Evolutionary conservation across 1,140 invertebrate genomes (phyloP), one percentile per base, ranked within the genome.

Genomic region (Polypedilum pembai): DNA sequence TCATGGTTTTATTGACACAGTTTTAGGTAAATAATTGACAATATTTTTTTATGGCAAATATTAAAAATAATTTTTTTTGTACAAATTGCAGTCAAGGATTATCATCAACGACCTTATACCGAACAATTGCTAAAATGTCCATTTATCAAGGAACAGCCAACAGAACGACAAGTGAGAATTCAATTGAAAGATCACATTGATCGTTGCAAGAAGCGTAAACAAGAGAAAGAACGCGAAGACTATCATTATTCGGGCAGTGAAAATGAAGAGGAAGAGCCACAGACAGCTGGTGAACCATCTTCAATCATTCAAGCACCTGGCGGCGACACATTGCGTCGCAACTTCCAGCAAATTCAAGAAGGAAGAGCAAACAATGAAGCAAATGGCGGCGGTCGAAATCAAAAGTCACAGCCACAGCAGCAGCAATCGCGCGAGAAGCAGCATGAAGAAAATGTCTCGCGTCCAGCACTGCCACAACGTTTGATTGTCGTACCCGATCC

Each of bases 131-230:
- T 99, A 74, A 98, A 97, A 84, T 96, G 99, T 87, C 88, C 94
- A 69, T 99, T 99, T 83, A 98, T 99, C 78, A 87, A 86, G 80
- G 98, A 99, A 85, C 96, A 99, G 84, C 96, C 97, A 1, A 98
- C 95, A 75, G 98, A 99, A 83, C 86, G 96, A 78, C 96, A 99
- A 87, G 96, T 98, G 69, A 87, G 96, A 80, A 98, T 98, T 84
- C 96, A 99, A 81, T 89, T 99, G 24, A 99, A 99, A 85, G 98
- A 99, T 83, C 97, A 99, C 83, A 98, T 99, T 83, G 98, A 99
- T 85, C 86, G 97, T 75, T 95, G 93, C 84, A 96, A 95, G 85
- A 96, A 95, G 82, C 89, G 94, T 81, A 95, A 95, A 85, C 92
- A 94, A 80, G 93, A 95, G 79, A 94, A 93, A 85, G 90, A 92